Conservation (phyloP, 1,140 invertebrate genomes). For the Drosophila pandora region DNA sequence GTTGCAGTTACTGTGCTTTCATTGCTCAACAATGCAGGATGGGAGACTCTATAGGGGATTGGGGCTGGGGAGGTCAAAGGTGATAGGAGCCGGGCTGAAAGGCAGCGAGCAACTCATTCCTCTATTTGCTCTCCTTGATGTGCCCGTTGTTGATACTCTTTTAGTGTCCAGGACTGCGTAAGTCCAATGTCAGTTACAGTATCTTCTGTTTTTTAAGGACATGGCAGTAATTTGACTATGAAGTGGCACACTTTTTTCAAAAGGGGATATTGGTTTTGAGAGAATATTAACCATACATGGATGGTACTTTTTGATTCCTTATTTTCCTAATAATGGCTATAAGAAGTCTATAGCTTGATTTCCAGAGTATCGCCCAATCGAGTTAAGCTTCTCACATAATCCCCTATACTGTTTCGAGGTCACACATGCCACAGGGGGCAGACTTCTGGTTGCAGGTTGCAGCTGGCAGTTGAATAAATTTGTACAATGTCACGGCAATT, state of each 20-base stretch:
- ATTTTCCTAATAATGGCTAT: neutral
- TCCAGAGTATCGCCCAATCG: slow-evolving; percentile 4
- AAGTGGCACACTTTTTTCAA: neutral
- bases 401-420: slow-evolving; percentile 47
- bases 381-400: neutral
- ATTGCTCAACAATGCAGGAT: slow-evolving; percentile 57
- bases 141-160: neutral
- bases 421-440: slow-evolving; percentile 55
- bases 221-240: neutral
- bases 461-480: slow-evolving; percentile 77
- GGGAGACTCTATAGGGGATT: neutral
- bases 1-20: slow-evolving; percentile 53
- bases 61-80: neutral
- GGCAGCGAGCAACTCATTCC: slow-evolving; percentile 49
- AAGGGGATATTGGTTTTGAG: neutral
- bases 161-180: slow-evolving; percentile 43
- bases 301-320: neutral
- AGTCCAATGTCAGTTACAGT: slow-evolving; percentile 20
- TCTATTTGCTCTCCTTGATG: slow-evolving; percentile 34
- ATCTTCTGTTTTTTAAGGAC: neutral
- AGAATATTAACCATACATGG: no score
- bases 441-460: slow-evolving; percentile 30
- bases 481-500: slow-evolving; percentile 81
- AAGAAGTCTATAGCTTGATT: neutral
- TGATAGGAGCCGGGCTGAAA: slow-evolving; percentile 2